phyloP scores from a whole-genome alignment of 2,888 invertebrate species.

The Pimpla rufipes region DNA sequence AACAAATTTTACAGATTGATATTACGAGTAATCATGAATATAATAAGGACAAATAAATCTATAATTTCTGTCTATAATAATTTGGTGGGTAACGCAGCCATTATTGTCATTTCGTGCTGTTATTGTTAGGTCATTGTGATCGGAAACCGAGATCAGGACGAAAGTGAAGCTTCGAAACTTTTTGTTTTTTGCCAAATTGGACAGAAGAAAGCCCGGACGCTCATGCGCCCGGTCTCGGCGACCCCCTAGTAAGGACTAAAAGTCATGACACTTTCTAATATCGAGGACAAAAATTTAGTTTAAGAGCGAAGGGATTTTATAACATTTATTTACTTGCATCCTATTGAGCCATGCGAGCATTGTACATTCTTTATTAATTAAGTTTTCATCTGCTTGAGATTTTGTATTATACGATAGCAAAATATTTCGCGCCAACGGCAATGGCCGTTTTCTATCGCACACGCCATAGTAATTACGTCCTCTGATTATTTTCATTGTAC shows the following conservation, averaged over 20 bases:
- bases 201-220: too few relatives aligned
- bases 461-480: conserved; percentile 14
- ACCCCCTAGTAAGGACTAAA: too few relatives aligned
- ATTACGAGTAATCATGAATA: not conserved
- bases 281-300: not conserved
- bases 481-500: conserved; percentile 34
- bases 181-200: too few relatives aligned
- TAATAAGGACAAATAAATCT: too few relatives aligned
- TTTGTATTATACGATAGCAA: conserved; percentile 31
- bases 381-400: conserved; percentile 4
- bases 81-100: too few relatives aligned
- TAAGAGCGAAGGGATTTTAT: conserved; percentile 4
- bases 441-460: conserved; percentile 28
- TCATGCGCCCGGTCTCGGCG: too few relatives aligned
- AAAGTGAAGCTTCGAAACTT: too few relatives aligned
- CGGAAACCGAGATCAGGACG: too few relatives aligned
- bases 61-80: too few relatives aligned
- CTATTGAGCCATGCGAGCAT: conserved; percentile 2
- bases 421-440: conserved; percentile 31
- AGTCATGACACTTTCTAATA: not conserved
- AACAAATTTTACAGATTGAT: not conserved
- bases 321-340: not conserved
- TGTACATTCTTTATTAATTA: conserved; percentile 26
- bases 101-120: too few relatives aligned
- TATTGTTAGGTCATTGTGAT: too few relatives aligned